Percentiles rank a stretch among this genome's conserved stretches.
Conservation (phyloP, 1,140 invertebrate species). For the Cydia strobilella region DNA sequence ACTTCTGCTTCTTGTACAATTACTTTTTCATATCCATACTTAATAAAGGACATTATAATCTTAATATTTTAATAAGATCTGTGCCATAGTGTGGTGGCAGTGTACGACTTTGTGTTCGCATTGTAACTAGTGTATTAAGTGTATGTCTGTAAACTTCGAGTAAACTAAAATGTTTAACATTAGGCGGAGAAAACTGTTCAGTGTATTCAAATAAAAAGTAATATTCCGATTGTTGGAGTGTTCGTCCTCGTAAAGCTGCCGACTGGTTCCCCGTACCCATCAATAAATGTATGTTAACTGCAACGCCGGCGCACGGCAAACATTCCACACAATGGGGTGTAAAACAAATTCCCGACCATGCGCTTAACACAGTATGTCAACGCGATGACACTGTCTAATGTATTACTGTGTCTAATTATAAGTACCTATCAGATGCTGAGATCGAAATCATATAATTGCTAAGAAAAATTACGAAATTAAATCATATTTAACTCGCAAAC, state of each 20-base stretch:
- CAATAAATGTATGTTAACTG: conserved; percentile 32
- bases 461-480: conserved; percentile 79
- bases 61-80: conserved; percentile 70
- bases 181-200: conserved; percentile 61
- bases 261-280: conserved; percentile 11
- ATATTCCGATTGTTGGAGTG: conserved; percentile 28
- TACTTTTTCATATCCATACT: conserved; percentile 34
- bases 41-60: conserved; percentile 62
- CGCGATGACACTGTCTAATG: conserved; percentile 60
- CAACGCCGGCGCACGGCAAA: conserved; percentile 37
- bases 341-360: conserved; percentile 58
- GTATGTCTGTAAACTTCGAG: conserved; percentile 70
- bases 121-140: conserved; percentile 69
- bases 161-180: conserved; percentile 71
- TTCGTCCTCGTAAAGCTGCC: conserved; percentile 24
- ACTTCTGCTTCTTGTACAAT: conserved; percentile 31
- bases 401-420: conserved; percentile 72
- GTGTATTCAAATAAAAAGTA: conserved; percentile 51
- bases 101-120: conserved; percentile 67
- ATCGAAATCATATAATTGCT: conserved; percentile 77
- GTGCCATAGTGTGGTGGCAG: conserved; percentile 77
- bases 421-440: conserved; percentile 72
- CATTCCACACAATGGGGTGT: conserved; percentile 66
- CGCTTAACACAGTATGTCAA: conserved; percentile 70
- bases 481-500: conserved; percentile 77